Base-by-base conservation (phyloP, 37 sponge, comb jelly and placozoan genomes). In the Crambe crambe region DNA sequence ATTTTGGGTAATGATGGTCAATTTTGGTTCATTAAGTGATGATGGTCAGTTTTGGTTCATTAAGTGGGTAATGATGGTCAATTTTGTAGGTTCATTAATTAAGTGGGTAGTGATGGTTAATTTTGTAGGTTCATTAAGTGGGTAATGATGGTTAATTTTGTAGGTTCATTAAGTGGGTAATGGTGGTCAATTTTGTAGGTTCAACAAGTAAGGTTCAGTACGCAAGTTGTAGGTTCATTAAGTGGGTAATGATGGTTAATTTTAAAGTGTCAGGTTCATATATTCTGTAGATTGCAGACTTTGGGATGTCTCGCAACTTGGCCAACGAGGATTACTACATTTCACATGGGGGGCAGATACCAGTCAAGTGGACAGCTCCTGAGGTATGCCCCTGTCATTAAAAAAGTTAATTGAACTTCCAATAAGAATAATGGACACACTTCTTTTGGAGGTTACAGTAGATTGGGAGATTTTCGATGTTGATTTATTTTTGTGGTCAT, bases 321-420 rank as follows among this genome's bases (percentile, higher is more conserved):
- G 25, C 63, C 2, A 10, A 80, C 5, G 71, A 40, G 27, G 82
- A 56, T 36, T 72, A 60, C 44, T 70, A 81, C 36, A 39, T 68
- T 2, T 56, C 82, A 20, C 59, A 71, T 38, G 82, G 72, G 3
- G 73, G 60, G 5, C 54, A 70, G 22, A 72, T 81, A 9, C 82
- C 82, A 71, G 60, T 81, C n/a, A 81, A 71, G 25, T 81, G 82
- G 82, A 81, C 82, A 60, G 82, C 82, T 27, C 82, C 73, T 32
- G 82, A 81, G 80, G 80, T 80, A 15, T 31, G 39, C n/a, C n/a
- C n/a, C n/a, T 9, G 64, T 54, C 17, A 54, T 61, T 61, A 27
- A 20, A 27, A 29, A 20, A 61, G 6, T 61, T 8, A 5, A 27
- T 20, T 61, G 63, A 47, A 12, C 12, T 47, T 47, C 6, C 6